These are phyloP conservation scores for Corticium candelabrum DNA, from an alignment of 37 sponge, comb jelly and placozoan genomes.

Conservation along the genomic window DNA sequence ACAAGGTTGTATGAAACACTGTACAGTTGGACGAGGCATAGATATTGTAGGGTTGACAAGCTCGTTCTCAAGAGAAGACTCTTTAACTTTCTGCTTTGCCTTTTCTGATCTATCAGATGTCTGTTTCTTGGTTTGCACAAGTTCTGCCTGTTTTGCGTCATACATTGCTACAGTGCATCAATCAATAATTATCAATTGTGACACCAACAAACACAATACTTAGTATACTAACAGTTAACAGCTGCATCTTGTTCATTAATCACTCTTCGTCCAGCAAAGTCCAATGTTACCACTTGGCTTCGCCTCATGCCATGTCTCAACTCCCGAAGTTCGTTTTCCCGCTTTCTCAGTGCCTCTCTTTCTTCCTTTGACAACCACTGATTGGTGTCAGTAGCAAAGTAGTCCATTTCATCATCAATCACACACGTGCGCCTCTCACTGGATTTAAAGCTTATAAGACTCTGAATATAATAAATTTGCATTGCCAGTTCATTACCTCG, in stretches of 20 bases:
- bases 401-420: constrained; percentile 86
- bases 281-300: constrained; percentile 49
- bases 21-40: too few relatives aligned
- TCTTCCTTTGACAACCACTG: constrained; percentile 62
- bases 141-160: too few relatives aligned
- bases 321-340: constrained; percentile 49
- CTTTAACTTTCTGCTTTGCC: too few relatives aligned
- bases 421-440: constrained; percentile 67
- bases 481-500: constrained; percentile 34
- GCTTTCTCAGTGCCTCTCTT: constrained; percentile 31
- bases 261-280: constrained; percentile 81
- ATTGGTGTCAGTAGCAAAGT: constrained; percentile 56
- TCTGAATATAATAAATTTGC: background rate
- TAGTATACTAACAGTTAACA: too few relatives aligned
- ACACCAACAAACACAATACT: too few relatives aligned
- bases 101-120: too few relatives aligned
- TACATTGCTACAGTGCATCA: too few relatives aligned
- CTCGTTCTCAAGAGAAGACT: too few relatives aligned
- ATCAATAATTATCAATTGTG: too few relatives aligned
- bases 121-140: too few relatives aligned
- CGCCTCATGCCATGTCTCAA: constrained; percentile 34
- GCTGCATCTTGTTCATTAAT: constrained; percentile 28
- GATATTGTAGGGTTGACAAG: too few relatives aligned
- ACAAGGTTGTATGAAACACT: too few relatives aligned
- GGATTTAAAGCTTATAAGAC: background rate